These are phyloP conservation scores for Invenusta paracnida DNA, from an alignment of 2,888 invertebrate genomes.

Conservation along the genomic window DNA sequence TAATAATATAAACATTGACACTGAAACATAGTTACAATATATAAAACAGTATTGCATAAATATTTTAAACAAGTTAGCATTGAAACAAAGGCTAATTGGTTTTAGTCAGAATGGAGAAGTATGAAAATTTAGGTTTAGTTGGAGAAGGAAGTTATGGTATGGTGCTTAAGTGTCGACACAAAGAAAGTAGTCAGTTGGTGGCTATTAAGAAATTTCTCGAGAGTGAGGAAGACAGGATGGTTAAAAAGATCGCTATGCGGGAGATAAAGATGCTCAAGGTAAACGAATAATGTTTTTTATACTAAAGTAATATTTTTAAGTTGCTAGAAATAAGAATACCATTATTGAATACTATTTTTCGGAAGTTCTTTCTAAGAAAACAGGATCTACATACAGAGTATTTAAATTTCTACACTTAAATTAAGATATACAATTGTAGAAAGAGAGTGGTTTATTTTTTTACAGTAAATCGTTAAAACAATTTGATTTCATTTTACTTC, in stretches of 20 bases:
- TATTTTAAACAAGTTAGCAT: too few relatives aligned
- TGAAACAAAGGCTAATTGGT: too few relatives aligned
- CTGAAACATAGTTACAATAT: too few relatives aligned
- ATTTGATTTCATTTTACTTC: background rate
- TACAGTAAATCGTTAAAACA: background rate
- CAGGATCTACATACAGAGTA: too few relatives aligned
- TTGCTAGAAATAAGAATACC: too few relatives aligned
- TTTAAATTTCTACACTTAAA: background rate
- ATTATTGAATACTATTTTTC: too few relatives aligned
- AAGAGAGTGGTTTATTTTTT: background rate
- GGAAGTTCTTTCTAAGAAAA: too few relatives aligned
- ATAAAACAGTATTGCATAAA: too few relatives aligned
- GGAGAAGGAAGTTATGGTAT: constrained; percentile 93
- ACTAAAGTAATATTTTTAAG: too few relatives aligned
- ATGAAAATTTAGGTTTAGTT: constrained; percentile 85
- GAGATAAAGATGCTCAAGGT: constrained; percentile 92
- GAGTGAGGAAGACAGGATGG: constrained; percentile 82
- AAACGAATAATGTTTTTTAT: constrained; percentile 46
- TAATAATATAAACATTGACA: too few relatives aligned
- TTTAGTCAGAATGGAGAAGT: constrained; percentile 65
- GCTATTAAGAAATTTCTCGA: constrained; percentile 95
- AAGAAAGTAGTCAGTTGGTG: constrained; percentile 86
- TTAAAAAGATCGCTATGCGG: constrained; percentile 86
- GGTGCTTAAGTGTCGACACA: constrained; percentile 89
- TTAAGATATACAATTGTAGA: background rate